Conservation (phyloP, 2,888 invertebrate species). For the Microdon myrmicae region DNA sequence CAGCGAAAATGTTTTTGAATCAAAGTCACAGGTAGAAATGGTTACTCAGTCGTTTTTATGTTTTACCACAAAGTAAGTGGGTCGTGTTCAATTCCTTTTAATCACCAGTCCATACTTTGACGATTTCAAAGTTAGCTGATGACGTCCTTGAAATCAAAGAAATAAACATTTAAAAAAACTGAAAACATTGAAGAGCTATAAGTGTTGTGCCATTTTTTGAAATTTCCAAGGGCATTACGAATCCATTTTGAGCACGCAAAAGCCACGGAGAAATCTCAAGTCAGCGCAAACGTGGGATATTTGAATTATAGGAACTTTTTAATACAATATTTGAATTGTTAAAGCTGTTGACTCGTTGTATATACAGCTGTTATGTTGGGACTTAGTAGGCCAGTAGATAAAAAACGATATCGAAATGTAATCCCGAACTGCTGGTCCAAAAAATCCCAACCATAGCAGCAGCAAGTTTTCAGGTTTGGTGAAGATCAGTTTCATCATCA, state of each 20-base stretch:
- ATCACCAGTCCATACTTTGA: too few relatives aligned
- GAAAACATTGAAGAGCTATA: too few relatives aligned
- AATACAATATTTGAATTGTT: too few relatives aligned
- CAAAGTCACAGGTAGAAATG: too few relatives aligned
- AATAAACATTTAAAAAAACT: too few relatives aligned
- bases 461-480: conserved; percentile 42
- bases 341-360: conserved; percentile 46
- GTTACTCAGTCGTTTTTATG: too few relatives aligned
- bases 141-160: too few relatives aligned
- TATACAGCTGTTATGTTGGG: conserved; percentile 65
- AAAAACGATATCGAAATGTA: conserved; percentile 32
- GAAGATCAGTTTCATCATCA: not conserved
- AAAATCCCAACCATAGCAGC: conserved; percentile 67
- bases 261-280: conserved; percentile 60
- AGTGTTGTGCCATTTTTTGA: conserved; percentile 61
- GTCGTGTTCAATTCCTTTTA: too few relatives aligned
- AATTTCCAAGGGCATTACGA: conserved; percentile 63
- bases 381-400: conserved; percentile 68
- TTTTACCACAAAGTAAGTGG: too few relatives aligned
- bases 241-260: conserved; percentile 50
- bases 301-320: too few relatives aligned
- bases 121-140: too few relatives aligned
- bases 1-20: too few relatives aligned
- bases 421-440: conserved; percentile 67
- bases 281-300: conserved; percentile 57